Conservation (phyloP, 37 sponge, comb jelly and placozoan genomes). For the Spongilla lacustris region DNA sequence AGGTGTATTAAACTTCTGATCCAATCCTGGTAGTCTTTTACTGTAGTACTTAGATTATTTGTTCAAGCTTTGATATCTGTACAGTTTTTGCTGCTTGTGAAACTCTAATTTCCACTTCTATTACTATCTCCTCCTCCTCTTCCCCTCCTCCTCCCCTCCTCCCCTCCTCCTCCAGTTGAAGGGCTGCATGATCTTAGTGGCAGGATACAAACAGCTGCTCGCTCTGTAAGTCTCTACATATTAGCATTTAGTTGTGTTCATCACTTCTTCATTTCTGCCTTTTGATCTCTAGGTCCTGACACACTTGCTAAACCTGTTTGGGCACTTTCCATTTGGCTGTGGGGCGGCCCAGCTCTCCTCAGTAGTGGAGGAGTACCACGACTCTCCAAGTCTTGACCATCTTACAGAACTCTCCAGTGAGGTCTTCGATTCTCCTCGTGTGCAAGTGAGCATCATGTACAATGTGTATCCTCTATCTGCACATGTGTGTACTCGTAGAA, state of each 20-base stretch:
- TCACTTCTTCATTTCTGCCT: background rate
- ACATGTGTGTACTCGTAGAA: no score
- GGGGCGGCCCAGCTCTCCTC: slow-evolving; percentile 84
- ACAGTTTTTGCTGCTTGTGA: no score
- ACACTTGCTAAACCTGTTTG: slow-evolving; percentile 69
- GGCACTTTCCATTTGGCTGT: slow-evolving; percentile 86
- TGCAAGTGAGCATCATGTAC: slow-evolving; percentile 82
- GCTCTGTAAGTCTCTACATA: slow-evolving; percentile 10
- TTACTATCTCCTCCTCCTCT: background rate
- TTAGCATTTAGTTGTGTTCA: background rate
- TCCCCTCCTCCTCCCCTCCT: background rate
- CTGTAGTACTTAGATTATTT: no score
- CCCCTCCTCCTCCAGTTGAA: background rate
- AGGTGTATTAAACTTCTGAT: no score
- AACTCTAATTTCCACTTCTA: no score
- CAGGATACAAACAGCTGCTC: slow-evolving; percentile 7
- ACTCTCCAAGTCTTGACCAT: slow-evolving; percentile 47
- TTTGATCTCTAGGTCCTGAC: slow-evolving; percentile 55
- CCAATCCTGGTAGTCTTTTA: no score
- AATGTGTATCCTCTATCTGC: no score
- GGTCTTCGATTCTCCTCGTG: slow-evolving; percentile 66
- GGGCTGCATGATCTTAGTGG: background rate
- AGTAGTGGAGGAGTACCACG: slow-evolving; percentile 61
- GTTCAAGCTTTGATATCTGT: no score
- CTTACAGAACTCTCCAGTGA: slow-evolving; percentile 68